Percentiles rank a stretch among this genome's conserved stretches.
Evolutionary conservation across 2,888 invertebrate genomes (phyloP).

Genomic region (Platycheirus albimanus): DNA sequence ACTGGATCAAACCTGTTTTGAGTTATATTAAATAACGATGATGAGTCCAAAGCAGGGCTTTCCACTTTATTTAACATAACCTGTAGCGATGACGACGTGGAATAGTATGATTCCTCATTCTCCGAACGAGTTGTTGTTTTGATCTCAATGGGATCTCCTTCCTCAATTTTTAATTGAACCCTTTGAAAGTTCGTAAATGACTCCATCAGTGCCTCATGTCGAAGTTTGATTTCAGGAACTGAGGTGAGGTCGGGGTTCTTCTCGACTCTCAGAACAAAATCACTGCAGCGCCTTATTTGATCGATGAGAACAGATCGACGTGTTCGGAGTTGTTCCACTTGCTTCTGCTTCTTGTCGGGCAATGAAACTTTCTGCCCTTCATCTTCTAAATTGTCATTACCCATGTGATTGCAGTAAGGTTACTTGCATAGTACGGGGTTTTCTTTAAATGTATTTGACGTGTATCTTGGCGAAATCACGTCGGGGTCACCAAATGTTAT

Average conservation of each 20-base stretch:
- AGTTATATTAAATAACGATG: not conserved
- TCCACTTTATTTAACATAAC: conserved; percentile 36
- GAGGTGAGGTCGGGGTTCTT: not conserved
- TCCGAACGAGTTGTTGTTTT: no score
- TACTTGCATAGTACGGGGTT: no score
- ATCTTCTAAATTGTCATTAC: no score
- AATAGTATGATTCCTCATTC: no score
- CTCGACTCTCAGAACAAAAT: conserved; percentile 8
- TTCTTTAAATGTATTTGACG: not conserved
- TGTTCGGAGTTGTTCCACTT: conserved; percentile 3
- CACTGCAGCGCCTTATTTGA: conserved; percentile 31
- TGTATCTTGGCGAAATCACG: conserved; percentile 4
- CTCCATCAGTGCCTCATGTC: conserved; percentile 37
- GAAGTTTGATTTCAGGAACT: not conserved
- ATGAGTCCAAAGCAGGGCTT: not conserved
- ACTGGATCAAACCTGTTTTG: conserved; percentile 45
- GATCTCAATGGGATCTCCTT: conserved; percentile 32
- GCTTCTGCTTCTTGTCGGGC: not conserved
- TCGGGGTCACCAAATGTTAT: conserved; percentile 6
- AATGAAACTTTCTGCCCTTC: no score
- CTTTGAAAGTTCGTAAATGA: conserved; percentile 39
- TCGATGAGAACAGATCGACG: conserved; percentile 20
- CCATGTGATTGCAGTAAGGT: no score
- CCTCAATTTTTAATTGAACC: conserved; percentile 45
- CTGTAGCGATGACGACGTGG: no score